phyloP scores from a whole-genome alignment of 1,140 invertebrate genomes.

The Sipha flava region DNA sequence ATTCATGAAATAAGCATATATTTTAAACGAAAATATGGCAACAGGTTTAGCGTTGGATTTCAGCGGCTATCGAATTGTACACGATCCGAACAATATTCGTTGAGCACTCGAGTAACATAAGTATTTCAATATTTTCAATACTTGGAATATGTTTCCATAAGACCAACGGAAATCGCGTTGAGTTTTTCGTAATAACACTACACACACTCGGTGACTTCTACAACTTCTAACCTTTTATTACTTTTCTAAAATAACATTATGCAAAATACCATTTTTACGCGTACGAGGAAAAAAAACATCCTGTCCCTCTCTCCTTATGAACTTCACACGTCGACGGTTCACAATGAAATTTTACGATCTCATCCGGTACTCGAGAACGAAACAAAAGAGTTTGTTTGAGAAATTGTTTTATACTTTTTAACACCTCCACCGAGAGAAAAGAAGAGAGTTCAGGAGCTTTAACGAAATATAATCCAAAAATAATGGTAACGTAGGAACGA shows the following conservation, averaged over 20 bases:
- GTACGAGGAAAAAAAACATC: neutral
- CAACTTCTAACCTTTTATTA: neutral
- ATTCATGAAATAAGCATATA: too few species aligned
- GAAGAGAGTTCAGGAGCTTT: too few species aligned
- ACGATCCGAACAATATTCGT: neutral
- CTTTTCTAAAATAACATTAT: conserved; percentile 15
- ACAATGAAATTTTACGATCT: conserved; percentile 13
- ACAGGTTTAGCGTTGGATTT: too few species aligned
- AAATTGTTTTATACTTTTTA: neutral
- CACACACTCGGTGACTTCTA: neutral
- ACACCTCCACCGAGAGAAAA: too few species aligned
- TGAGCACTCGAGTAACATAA: neutral
- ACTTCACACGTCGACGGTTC: conserved; percentile 14
- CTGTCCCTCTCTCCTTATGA: neutral
- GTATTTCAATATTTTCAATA: neutral
- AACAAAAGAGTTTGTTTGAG: neutral
- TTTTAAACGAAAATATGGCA: too few species aligned
- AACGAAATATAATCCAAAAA: too few species aligned
- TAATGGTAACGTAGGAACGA: too few species aligned
- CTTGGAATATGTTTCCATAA: neutral
- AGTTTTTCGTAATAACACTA: neutral
- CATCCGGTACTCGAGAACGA: neutral
- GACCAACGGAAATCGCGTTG: neutral
- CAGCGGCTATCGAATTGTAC: neutral
- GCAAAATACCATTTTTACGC: neutral